Evolutionary conservation across 1,140 invertebrate species (phyloP).

Genomic region (Drosophila elegans): DNA sequence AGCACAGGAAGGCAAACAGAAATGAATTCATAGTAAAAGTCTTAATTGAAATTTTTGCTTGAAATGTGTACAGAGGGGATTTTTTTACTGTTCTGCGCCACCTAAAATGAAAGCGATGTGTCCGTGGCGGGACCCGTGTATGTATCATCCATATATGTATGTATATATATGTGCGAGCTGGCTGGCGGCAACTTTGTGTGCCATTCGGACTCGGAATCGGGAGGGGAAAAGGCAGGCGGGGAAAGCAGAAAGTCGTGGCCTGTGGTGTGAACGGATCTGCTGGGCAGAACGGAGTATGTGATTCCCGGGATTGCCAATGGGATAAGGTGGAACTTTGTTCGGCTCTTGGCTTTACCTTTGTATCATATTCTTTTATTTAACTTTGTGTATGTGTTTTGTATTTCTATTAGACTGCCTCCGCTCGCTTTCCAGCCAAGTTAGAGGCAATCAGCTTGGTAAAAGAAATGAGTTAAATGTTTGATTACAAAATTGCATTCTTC

Average conservation of each 20-base stretch:
- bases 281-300: conserved; percentile 19
- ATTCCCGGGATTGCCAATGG: conserved; percentile 23
- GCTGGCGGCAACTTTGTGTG: conserved; percentile 66
- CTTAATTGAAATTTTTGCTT: conserved; percentile 82
- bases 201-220: conserved; percentile 26
- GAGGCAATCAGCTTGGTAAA: conserved; percentile 52
- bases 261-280: conserved; percentile 55
- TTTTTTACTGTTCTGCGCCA: conserved; percentile 57
- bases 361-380: conserved; percentile 51
- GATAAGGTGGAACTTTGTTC: conserved; percentile 40
- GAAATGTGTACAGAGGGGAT: conserved; percentile 69
- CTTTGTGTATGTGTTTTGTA: conserved; percentile 46
- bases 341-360: conserved; percentile 71
- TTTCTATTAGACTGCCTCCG: conserved; percentile 50
- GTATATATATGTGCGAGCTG: conserved; percentile 19
- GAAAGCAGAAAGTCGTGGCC: conserved; percentile 67
- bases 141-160: conserved; percentile 56
- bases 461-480: conserved; percentile 58
- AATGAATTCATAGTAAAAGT: conserved; percentile 80
- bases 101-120: conserved; percentile 73
- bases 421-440: conserved; percentile 17
- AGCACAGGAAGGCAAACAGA: conserved; percentile 43
- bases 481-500: conserved; percentile 58
- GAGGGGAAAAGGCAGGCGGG: conserved; percentile 20
- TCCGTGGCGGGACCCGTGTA: conserved; percentile 35